phyloP scores from a whole-genome alignment of 37 sponge, comb jelly and placozoan species.

The Oscarella lobularis region DNA sequence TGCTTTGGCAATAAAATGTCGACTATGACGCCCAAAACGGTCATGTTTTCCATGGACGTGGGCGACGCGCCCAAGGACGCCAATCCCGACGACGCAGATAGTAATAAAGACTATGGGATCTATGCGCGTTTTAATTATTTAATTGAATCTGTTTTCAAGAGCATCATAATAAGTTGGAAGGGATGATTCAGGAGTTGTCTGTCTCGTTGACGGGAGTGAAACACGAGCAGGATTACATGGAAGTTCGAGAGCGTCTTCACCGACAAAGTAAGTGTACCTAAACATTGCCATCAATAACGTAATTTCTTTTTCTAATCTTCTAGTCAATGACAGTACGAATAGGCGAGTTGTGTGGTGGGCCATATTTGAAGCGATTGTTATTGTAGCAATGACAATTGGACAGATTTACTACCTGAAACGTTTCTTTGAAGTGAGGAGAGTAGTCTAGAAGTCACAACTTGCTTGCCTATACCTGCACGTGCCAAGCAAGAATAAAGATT shows the following conservation, averaged over 20 bases:
- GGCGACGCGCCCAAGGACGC: constrained; percentile 72
- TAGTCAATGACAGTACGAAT: constrained; percentile 96
- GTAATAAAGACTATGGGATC: constrained; percentile 9
- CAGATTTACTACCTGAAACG: constrained; percentile 98
- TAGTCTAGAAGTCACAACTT: constrained; percentile 43
- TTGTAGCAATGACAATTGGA: constrained; percentile 85
- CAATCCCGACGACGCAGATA: constrained; percentile 24
- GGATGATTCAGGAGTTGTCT: constrained; percentile 72
- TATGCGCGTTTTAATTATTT: constrained; percentile 2
- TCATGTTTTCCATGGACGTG: constrained; percentile 92
- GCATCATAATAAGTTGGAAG: constrained; percentile 72
- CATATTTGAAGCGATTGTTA: constrained; percentile 85
- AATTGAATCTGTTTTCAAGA: background rate
- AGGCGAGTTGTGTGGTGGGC: constrained; percentile 99
- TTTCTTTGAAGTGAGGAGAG: constrained; percentile 95
- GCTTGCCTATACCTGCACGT: too few species aligned
- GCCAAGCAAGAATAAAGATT: too few species aligned
- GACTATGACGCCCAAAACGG: constrained; percentile 91
- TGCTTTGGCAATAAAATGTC: constrained; percentile 98
- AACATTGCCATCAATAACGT: background rate
- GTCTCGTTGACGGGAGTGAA: constrained; percentile 69
- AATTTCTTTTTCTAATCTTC: background rate
- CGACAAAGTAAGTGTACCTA: constrained; percentile 68
- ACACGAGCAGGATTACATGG: constrained; percentile 99
- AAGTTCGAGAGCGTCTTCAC: constrained; percentile 93